Conservation (phyloP, 2,797 vertebrate species). For the Pantherophis vulpinus region DNA sequence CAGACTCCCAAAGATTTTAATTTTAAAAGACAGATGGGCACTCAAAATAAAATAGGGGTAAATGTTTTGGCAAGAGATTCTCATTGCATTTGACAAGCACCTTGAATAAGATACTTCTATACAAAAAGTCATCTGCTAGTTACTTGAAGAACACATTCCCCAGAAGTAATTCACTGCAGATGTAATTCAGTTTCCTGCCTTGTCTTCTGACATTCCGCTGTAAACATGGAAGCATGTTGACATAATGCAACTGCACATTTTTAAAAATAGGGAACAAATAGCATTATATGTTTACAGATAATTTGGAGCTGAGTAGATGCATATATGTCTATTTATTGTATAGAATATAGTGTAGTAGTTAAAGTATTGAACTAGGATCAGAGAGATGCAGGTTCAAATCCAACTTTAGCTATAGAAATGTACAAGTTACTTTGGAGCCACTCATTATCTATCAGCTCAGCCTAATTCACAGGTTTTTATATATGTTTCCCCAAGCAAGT, state of each 20-base stretch:
- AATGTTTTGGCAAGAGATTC: constrained; percentile 1
- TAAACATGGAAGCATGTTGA: background rate
- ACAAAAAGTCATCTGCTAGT: background rate
- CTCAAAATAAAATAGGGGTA: background rate
- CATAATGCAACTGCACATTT: background rate
- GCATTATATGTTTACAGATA: background rate
- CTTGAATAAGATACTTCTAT: background rate
- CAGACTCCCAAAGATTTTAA: background rate
- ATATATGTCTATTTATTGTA: background rate
- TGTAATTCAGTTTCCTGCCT: background rate
- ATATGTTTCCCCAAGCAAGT: background rate
- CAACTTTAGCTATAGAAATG: background rate
- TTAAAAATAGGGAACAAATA: background rate
- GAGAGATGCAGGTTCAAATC: background rate
- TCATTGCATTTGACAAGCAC: constrained; percentile 24
- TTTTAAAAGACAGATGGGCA: background rate
- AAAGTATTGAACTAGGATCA: background rate
- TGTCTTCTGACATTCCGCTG: background rate
- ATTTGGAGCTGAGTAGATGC: background rate
- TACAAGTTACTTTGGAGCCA: background rate
- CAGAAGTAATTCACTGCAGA: background rate
- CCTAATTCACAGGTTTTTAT: background rate
- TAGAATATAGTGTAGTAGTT: background rate
- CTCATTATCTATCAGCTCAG: background rate
- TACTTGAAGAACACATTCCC: background rate